These are phyloP conservation scores for Vandiemenella viatica DNA, from an alignment of 2,888 invertebrate species.

Conservation along the genomic window DNA sequence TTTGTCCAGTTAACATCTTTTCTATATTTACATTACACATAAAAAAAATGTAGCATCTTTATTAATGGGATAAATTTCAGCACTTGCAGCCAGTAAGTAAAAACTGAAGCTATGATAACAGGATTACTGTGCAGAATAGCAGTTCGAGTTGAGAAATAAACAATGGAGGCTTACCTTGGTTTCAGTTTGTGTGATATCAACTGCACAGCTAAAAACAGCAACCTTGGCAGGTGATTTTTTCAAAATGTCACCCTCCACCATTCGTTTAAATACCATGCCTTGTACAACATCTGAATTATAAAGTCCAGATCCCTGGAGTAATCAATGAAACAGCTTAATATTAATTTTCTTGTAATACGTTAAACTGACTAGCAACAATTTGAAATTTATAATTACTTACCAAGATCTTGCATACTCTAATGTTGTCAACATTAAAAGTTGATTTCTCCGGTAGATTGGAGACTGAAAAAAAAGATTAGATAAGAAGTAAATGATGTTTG, in stretches of 20 bases:
- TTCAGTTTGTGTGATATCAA: constrained; percentile 93
- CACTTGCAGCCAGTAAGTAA: no score
- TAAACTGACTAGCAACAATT: not conserved
- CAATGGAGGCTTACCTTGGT: constrained; percentile 92
- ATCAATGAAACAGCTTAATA: no score
- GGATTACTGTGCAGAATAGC: no score
- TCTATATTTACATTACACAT: no score
- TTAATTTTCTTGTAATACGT: no score
- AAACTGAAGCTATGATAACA: no score
- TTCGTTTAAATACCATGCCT: constrained; percentile 96
- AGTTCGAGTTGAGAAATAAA: no score
- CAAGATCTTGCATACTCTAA: constrained; percentile 77
- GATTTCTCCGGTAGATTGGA: constrained; percentile 72
- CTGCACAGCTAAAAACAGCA: constrained; percentile 86
- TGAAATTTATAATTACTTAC: constrained; percentile 26
- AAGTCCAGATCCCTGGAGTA: constrained; percentile 64
- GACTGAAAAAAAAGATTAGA: constrained; percentile 31
- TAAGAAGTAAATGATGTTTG: no score
- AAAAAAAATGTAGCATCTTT: no score
- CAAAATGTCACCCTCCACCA: constrained; percentile 82
- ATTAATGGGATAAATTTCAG: no score
- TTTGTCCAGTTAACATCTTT: no score
- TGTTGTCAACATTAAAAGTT: constrained; percentile 94
- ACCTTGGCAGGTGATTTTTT: constrained; percentile 70
- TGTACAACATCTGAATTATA: constrained; percentile 55